A percentile compares a stretch with the other conserved stretches of the same genome.
Evolutionary conservation across 2,113 vertebrate species (phyloP).

Genomic region (Myotis davidii): DNA sequence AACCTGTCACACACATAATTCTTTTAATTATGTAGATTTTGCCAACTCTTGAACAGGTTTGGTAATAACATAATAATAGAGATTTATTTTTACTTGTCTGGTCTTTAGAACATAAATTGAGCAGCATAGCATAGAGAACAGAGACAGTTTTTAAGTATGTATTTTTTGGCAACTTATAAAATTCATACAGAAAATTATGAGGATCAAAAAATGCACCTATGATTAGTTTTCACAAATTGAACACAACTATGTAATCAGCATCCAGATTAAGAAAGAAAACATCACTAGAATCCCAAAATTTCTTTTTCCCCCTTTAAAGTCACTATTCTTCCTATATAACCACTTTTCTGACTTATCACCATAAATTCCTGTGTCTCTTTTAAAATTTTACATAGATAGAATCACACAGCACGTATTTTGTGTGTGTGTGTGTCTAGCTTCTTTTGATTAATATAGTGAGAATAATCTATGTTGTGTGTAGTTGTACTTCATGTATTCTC

Average conservation of each 20-base stretch:
- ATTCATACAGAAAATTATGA: not conserved
- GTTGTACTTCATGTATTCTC: not conserved
- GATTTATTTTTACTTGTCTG: not conserved
- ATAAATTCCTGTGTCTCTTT: not conserved
- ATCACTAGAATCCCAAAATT: not conserved
- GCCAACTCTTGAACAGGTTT: not conserved
- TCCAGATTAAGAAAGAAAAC: not conserved
- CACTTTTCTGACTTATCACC: not conserved
- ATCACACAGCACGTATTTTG: not conserved
- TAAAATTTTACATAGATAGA: not conserved
- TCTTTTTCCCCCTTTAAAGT: not conserved
- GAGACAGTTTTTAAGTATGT: not conserved
- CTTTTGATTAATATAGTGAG: not conserved
- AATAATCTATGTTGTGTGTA: too few relatives aligned
- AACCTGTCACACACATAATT: not conserved
- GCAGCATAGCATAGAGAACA: not conserved
- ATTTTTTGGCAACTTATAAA: not conserved
- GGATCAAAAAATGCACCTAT: not conserved
- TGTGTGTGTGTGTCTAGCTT: not conserved
- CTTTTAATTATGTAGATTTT: not conserved
- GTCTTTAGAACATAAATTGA: not conserved
- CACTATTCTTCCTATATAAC: not conserved
- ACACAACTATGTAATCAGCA: not conserved
- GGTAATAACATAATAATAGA: not conserved
- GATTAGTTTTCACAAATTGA: not conserved